Conservation (phyloP, 2,797 vertebrate genomes). For the Tapera naevia region DNA sequence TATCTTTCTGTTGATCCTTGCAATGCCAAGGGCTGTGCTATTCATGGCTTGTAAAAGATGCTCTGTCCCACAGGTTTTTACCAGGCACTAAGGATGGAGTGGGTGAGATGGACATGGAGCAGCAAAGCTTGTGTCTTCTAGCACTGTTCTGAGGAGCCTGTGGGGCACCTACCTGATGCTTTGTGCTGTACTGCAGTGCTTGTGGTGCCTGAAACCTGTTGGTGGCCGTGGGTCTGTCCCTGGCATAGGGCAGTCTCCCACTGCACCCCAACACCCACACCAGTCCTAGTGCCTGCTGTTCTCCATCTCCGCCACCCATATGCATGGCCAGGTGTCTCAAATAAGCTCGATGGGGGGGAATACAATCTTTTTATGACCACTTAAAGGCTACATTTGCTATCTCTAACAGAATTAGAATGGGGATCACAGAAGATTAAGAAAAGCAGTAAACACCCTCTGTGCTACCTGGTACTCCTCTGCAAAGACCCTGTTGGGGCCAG, state of each 20-base stretch:
- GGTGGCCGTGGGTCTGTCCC: neutral
- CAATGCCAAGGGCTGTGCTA: neutral
- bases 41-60: neutral
- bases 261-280: neutral
- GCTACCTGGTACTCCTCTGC: neutral
- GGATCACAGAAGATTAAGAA: neutral
- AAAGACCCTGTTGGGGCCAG: neutral
- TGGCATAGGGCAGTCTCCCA: rapidly evolving
- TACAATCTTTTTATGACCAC: constrained; percentile 23
- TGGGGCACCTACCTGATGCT: neutral
- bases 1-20: neutral
- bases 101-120: rapidly evolving
- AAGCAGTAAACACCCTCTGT: neutral
- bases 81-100: no score
- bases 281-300: neutral
- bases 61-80: rapidly evolving
- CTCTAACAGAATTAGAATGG: neutral
- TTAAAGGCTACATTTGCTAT: constrained; percentile 26
- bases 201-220: neutral
- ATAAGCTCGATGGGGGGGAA: neutral
- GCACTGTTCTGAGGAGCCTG: rapidly evolving
- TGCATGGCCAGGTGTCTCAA: neutral
- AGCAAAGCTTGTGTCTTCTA: neutral
- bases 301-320: neutral
- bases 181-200: neutral